Conservation (phyloP, 2,113 vertebrate species). For the Varanus komodoensis region DNA sequence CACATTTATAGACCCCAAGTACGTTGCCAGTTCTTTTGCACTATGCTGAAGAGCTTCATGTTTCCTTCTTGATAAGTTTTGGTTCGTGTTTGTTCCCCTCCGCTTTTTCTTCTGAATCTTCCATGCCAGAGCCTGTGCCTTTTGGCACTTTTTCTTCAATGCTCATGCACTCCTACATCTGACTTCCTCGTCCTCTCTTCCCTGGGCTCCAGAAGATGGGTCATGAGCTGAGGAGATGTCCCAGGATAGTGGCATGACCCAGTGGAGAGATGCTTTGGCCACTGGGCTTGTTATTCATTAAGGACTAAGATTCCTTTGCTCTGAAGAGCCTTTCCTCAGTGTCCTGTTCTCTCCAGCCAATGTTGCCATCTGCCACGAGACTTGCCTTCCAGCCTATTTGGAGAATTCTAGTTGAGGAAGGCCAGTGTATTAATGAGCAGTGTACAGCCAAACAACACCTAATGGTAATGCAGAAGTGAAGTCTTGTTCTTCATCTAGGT, state of each 20-base stretch:
- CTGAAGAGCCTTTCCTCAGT: not conserved
- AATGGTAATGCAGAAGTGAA: not conserved
- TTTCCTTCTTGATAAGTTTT: not conserved
- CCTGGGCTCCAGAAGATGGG: not conserved
- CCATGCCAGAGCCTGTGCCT: not conserved
- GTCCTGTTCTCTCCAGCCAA: no score
- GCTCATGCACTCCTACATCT: not conserved
- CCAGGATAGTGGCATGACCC: not conserved
- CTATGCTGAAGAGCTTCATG: not conserved
- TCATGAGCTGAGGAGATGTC: not conserved
- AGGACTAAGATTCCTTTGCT: not conserved
- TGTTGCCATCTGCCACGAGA: no score
- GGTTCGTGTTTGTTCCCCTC: conserved; percentile 10
- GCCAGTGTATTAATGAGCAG: not conserved
- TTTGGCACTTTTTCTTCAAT: not conserved
- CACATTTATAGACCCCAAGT: not conserved
- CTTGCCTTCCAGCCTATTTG: no score
- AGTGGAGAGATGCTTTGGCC: no score
- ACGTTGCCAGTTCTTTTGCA: not conserved
- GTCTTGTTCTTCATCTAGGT: not conserved
- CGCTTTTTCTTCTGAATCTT: not conserved
- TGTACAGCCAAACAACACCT: not conserved
- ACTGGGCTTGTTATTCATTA: not conserved
- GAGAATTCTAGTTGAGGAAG: no score
- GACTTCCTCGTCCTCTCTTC: not conserved